Conservation (phyloP, 2,113 vertebrate species). For the Nanorana parkeri region DNA sequence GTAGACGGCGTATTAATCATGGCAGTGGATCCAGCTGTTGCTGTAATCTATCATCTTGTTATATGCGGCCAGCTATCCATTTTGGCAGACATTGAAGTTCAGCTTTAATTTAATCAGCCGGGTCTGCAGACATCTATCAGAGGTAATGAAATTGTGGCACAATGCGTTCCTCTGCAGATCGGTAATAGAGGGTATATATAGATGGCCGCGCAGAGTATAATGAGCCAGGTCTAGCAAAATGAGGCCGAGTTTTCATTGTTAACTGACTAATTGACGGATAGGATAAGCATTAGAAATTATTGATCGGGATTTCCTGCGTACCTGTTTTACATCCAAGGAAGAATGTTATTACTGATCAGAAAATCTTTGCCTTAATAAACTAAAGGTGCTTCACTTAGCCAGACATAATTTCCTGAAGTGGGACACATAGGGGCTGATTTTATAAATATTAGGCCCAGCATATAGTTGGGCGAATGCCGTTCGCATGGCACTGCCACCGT, state of each 20-base stretch:
- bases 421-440: too few species aligned
- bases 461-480: too few species aligned
- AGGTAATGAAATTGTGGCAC: background rate
- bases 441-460: too few species aligned
- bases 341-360: too few species aligned
- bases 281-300: background rate
- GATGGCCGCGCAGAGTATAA: background rate
- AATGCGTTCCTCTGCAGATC: background rate
- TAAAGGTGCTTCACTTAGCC: too few species aligned
- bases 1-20: background rate
- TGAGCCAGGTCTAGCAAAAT: conserved; percentile 1
- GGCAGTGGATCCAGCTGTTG: background rate
- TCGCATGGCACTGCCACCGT: too few species aligned
- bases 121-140: background rate
- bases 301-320: background rate
- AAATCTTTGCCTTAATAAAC: too few species aligned
- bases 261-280: background rate
- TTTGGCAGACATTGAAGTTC: background rate
- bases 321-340: background rate
- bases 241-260: background rate
- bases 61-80: background rate
- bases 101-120: conserved; percentile 7
- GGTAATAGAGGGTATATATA: background rate
- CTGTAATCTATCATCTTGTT: conserved; percentile 28
- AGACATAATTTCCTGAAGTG: too few species aligned